Conservation (phyloP, 2,888 invertebrate species). For the Toxonevra muliebris region DNA sequence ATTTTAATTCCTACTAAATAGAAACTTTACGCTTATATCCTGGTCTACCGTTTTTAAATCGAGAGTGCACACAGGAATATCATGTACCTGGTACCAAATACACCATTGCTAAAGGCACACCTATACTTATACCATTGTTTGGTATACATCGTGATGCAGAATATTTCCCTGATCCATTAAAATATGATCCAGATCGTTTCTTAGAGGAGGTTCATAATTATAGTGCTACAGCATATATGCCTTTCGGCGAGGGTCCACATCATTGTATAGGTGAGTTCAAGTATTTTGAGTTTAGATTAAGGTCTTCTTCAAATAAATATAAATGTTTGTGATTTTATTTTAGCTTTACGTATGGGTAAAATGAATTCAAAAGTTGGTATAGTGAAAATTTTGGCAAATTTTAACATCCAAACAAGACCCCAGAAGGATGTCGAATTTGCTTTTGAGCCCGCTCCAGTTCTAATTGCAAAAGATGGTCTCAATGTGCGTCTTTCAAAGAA, state of each 20-base stretch:
- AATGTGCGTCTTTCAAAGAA: conserved; percentile 41
- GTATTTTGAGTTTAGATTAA: too few relatives aligned
- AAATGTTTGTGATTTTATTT: conserved; percentile 14
- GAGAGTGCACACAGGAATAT: conserved; percentile 62
- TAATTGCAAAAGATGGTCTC: conserved; percentile 44
- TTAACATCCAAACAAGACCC: conserved; percentile 39
- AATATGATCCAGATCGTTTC: conserved; percentile 66
- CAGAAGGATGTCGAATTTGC: conserved; percentile 45
- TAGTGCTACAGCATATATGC: conserved; percentile 58
- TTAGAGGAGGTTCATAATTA: conserved; percentile 49
- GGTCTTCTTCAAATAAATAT: background rate
- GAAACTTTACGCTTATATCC: conserved; percentile 65
- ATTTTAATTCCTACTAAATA: conserved; percentile 30
- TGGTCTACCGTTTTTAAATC: conserved; percentile 62
- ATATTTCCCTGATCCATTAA: conserved; percentile 64
- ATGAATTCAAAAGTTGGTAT: conserved; percentile 47
- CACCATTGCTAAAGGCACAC: conserved; percentile 58
- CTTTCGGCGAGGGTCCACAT: conserved; percentile 65
- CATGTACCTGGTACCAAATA: conserved; percentile 55
- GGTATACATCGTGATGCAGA: conserved; percentile 64
- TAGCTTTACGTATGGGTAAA: conserved; percentile 47
- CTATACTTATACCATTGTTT: conserved; percentile 60
- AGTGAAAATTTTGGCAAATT: conserved; percentile 44
- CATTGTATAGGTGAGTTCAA: conserved; percentile 61
- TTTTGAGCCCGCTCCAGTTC: conserved; percentile 28